These are phyloP conservation scores for Lithophane ornitopus DNA, from an alignment of 2,888 invertebrate species.

Conservation along the genomic window DNA sequence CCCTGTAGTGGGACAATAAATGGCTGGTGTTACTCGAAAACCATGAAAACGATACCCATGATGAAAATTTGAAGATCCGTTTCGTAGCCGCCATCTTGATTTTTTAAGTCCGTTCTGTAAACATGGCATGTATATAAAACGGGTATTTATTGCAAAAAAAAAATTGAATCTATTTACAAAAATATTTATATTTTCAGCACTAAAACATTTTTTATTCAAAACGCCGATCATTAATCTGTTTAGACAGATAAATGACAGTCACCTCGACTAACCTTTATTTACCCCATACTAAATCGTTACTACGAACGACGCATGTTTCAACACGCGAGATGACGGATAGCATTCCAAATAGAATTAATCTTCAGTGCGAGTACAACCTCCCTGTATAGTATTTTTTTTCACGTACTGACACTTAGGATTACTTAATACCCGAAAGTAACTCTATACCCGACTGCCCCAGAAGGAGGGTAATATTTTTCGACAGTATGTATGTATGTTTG, in stretches of 20 bases:
- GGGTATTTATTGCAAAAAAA: not conserved
- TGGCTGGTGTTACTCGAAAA: not conserved
- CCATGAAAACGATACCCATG: too few species aligned
- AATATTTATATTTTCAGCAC: not conserved
- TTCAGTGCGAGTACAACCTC: not conserved
- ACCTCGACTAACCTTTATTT: constrained; percentile 17
- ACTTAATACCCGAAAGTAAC: too few species aligned
- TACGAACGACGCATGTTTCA: constrained; percentile 14
- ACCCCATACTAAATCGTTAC: constrained; percentile 9
- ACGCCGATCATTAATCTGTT: constrained; percentile 15
- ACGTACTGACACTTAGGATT: too few species aligned
- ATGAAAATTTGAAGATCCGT: too few species aligned
- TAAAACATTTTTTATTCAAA: not conserved
- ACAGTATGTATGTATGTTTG: too few species aligned
- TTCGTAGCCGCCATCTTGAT: too few species aligned
- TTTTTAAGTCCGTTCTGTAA: not conserved
- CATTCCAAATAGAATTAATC: constrained; percentile 26
- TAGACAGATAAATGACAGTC: constrained; percentile 14
- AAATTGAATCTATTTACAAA: not conserved
- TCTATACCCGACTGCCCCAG: too few species aligned
- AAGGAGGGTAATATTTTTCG: too few species aligned
- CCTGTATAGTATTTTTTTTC: not conserved
- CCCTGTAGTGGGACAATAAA: not conserved
- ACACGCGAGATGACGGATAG: constrained; percentile 33
- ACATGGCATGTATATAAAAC: not conserved